Conservation (phyloP, 2,888 invertebrate genomes). For the Beris morrisii region DNA sequence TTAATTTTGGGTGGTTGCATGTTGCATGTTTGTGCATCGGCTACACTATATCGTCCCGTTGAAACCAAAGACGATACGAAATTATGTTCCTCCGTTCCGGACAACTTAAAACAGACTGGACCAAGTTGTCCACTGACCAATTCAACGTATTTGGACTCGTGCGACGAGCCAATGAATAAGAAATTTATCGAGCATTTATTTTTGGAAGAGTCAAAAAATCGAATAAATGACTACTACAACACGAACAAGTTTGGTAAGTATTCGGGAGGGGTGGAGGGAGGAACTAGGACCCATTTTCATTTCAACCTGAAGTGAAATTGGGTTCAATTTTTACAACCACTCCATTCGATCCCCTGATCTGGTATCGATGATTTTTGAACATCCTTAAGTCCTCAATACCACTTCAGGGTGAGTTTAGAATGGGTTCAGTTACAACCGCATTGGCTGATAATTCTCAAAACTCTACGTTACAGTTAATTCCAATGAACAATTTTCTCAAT, state of each 20-base stretch:
- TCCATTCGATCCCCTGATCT: too few relatives aligned
- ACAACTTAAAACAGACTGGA: conserved; percentile 38
- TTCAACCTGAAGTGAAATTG: neutral
- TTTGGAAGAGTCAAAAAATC: conserved; percentile 55
- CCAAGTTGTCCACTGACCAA: conserved; percentile 51
- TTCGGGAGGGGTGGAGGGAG: conserved; percentile 40
- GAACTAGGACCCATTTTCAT: conserved; percentile 47
- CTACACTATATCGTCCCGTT: conserved; percentile 67
- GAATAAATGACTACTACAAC: conserved; percentile 52
- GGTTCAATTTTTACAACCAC: conserved; percentile 1
- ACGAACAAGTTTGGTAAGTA: conserved; percentile 43
- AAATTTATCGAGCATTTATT: conserved; percentile 56
- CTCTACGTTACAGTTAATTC: conserved; percentile 40
- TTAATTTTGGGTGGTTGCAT: conserved; percentile 71
- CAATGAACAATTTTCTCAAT: conserved; percentile 42
- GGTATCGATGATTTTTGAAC: too few relatives aligned
- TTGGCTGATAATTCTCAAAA: neutral
- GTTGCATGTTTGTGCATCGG: conserved; percentile 74
- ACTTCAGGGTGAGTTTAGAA: neutral
- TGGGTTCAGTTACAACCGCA: neutral
- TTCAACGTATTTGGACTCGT: conserved; percentile 54
- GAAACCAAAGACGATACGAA: conserved; percentile 42
- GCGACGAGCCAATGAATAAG: conserved; percentile 52
- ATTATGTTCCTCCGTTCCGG: conserved; percentile 45
- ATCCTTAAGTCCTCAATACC: too few relatives aligned